Conservation (phyloP, 2,797 vertebrate species). For the Odontamblyopus rebecca region DNA sequence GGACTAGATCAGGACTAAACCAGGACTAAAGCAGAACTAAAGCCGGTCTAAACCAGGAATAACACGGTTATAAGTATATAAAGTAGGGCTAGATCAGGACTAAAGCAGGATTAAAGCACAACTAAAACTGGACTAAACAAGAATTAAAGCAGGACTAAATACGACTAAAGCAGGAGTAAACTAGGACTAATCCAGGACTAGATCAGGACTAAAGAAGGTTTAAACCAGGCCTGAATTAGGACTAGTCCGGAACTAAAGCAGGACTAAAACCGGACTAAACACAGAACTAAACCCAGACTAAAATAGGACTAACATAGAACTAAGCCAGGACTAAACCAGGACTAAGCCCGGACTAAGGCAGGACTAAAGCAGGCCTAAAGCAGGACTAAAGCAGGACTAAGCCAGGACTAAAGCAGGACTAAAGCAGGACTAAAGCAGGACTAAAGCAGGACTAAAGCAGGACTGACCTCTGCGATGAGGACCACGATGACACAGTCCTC, state of each 20-base stretch:
- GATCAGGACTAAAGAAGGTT: too few relatives aligned
- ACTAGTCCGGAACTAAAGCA: background rate
- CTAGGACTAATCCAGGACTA: too few relatives aligned
- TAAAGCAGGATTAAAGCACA: too few relatives aligned
- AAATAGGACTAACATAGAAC: background rate
- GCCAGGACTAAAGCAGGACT: background rate
- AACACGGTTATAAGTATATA: too few relatives aligned
- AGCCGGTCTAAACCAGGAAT: too few relatives aligned
- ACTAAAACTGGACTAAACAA: too few relatives aligned
- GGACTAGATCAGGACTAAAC: too few relatives aligned
- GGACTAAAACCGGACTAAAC: background rate
- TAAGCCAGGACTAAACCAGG: background rate
- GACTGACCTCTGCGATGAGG: constrained; percentile 91
- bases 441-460: background rate
- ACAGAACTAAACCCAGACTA: background rate
- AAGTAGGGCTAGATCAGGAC: too few relatives aligned
- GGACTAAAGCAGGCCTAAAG: background rate
- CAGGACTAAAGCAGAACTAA: too few relatives aligned
- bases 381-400: background rate
- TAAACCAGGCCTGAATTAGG: background rate
- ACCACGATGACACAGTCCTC: constrained; percentile 97
- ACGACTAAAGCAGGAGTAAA: too few relatives aligned
- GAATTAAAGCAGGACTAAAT: too few relatives aligned
- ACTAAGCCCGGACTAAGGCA: too few relatives aligned
- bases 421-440: background rate